Evolutionary conservation across 2,797 vertebrate genomes (phyloP), one percentile per base, ranked within the genome.

Genomic region (Karalla daura): DNA sequence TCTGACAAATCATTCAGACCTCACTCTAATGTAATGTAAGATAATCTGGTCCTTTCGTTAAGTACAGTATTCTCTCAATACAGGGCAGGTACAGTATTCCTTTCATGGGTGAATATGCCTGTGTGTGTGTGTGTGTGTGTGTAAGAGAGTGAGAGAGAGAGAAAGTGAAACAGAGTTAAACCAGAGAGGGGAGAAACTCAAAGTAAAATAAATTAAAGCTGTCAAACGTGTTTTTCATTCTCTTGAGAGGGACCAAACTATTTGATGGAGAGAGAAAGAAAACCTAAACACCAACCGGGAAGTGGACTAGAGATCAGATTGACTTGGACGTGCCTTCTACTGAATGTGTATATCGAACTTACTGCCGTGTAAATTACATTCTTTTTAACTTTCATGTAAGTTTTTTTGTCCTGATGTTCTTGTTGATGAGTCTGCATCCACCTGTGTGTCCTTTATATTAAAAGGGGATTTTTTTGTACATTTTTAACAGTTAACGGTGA

Each of bases 241-340:
- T 70, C 39, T 69, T 79, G 50, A 71, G 62, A 74, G 74, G 63
- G 55, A 77, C 59, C 47, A 81, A 80, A 70, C 35, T 17, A 47
- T 45, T 75, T 20, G 23, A 62, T 65, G 28, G 27, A 65, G 62
- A 30, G n/a, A 55, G 36, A 64, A 73, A 68, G 30, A 49, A 44
- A 56, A 64, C 30, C 35, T 35, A 63, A 80, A 63, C 35, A 52
- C 30, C 20, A 63, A 58, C n/a, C 50, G 40, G 50, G 47, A 46
- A 20, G 33, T 41, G 52, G 61, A 75, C 40, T 25, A 80, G 60
- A 80, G 69, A 78, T 82, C 84, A 86, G 78, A 83, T 86, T 81
- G 74, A 88, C 80, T 78, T 25, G 78, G 76, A 84, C 81, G 91
- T 91, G 89, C 90, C 91, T 92, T 90, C 52, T 56, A 63, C 63